Evolutionary conservation across 2,888 invertebrate species (phyloP), one percentile per base, ranked within the genome.

Genomic region (Colostygia pectinataria): DNA sequence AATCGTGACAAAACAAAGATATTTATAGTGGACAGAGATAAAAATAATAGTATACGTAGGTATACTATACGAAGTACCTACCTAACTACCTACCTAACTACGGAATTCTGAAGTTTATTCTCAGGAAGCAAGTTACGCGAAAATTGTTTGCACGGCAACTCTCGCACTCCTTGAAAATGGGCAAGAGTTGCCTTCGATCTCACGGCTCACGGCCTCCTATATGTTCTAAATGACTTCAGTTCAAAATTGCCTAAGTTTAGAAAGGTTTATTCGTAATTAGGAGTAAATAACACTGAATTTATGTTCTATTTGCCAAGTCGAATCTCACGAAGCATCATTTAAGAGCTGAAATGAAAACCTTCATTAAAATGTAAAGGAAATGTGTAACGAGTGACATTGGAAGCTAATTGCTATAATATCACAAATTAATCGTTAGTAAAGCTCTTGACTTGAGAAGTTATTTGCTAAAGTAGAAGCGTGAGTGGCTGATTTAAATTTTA

Each of bases 141-240:
- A 38, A 37, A 33, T 53, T 43, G 34, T 47, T 57, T 43, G 31
- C 18, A 38, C 34, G 2, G 15, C 10, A 34, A 39, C 24, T 34
- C 15, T 4, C 37, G 13, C 37, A 36, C 31, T 43, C 39, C 25
- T 31, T 37, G 15, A 34, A 52, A 49, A 29, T 25, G 31, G 31
- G 33, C 10, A 29, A 12, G n/a, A n/a, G n/a, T n/a, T n/a, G n/a
- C n/a, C n/a, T n/a, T n/a, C n/a, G n/a, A n/a, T n/a, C 36, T 48
- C n/a, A 13, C 12, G 14, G 38, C 44, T 46, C 51, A 54, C 46
- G 24, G 31, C 32, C 36, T 42, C 36, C 33, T 48, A 44, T 41
- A 41, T 36, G 53, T 45, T 28, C 32, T 47, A 52, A 44, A 52
- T 46, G 46, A 49, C 27, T 57, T 50, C 44, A 41, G 52, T 50